Conservation (phyloP, 1,140 invertebrate genomes). For the Phthorimaea operculella region DNA sequence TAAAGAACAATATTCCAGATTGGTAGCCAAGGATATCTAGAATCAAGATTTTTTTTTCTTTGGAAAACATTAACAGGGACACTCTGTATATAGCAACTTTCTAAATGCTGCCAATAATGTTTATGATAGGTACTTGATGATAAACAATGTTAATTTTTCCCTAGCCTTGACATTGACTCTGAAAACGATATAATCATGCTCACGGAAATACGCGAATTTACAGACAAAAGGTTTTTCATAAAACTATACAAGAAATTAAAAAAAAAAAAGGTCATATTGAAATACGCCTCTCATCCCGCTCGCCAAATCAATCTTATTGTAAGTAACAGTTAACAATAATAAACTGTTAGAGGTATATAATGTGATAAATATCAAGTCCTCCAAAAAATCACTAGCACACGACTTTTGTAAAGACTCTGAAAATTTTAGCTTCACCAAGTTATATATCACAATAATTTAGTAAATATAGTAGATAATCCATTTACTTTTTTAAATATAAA, state of each 20-base stretch:
- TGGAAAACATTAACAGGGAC: too few relatives aligned
- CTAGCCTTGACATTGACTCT: too few relatives aligned
- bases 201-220: too few relatives aligned
- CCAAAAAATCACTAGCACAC: conserved; percentile 47
- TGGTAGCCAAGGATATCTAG: too few relatives aligned
- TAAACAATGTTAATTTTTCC: too few relatives aligned
- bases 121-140: too few relatives aligned
- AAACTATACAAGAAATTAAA: neutral
- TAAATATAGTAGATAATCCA: conserved; percentile 16
- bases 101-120: too few relatives aligned
- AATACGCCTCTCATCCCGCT: conserved; percentile 8
- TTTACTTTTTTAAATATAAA: neutral
- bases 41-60: too few relatives aligned
- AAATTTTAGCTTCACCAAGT: conserved; percentile 42
- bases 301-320: conserved; percentile 25
- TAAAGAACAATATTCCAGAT: too few relatives aligned
- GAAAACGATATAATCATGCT: too few relatives aligned
- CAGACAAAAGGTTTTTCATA: too few relatives aligned
- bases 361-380: conserved; percentile 50
- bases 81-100: too few relatives aligned
- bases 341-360: conserved; percentile 56
- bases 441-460: conserved; percentile 50
- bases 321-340: conserved; percentile 62
- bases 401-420: conserved; percentile 59
- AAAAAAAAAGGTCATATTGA: neutral